Conservation (phyloP, 2,797 vertebrate species). For the Geotrypetes seraphini region DNA sequence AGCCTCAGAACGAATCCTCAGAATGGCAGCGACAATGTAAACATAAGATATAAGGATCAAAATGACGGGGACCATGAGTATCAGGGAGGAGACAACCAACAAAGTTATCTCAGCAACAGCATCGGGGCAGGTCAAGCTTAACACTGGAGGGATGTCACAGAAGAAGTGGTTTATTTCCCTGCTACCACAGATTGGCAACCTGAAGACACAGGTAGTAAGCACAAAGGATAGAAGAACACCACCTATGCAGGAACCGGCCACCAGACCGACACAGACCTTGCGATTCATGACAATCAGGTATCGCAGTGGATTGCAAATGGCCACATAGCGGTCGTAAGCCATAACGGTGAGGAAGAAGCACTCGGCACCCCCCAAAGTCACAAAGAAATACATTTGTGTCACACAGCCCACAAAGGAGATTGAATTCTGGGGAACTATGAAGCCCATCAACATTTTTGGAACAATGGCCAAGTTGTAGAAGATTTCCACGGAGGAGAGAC, state of each 20-base stretch:
- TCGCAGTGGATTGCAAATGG: conserved; percentile 26
- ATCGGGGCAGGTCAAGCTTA: conserved; percentile 11
- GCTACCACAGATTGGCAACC: conserved; percentile 10
- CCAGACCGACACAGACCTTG: conserved; percentile 16
- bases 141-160: conserved; percentile 9
- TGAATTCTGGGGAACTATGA: not conserved
- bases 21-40: no score
- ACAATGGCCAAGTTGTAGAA: conserved; percentile 16
- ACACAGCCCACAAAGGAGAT: conserved; percentile 8
- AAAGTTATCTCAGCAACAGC: conserved; percentile 4
- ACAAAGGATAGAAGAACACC: conserved; percentile 14
- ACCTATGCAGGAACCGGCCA: conserved; percentile 18
- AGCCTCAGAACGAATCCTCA: no score
- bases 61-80: conserved; percentile 2
- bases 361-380: conserved; percentile 18
- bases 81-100: conserved; percentile 4
- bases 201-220: conserved; percentile 1
- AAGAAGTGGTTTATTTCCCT: conserved; percentile 9
- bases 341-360: conserved; percentile 28
- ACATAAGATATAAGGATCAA: not conserved
- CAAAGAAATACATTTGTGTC: conserved; percentile 11
- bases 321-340: conserved; percentile 27
- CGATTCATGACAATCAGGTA: conserved; percentile 22
- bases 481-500: conserved; percentile 14
- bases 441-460: conserved; percentile 10